Evolutionary conservation across 2,797 vertebrate genomes (phyloP), one percentile per base, ranked within the genome.

Genomic region (Smutsia temminckii): DNA sequence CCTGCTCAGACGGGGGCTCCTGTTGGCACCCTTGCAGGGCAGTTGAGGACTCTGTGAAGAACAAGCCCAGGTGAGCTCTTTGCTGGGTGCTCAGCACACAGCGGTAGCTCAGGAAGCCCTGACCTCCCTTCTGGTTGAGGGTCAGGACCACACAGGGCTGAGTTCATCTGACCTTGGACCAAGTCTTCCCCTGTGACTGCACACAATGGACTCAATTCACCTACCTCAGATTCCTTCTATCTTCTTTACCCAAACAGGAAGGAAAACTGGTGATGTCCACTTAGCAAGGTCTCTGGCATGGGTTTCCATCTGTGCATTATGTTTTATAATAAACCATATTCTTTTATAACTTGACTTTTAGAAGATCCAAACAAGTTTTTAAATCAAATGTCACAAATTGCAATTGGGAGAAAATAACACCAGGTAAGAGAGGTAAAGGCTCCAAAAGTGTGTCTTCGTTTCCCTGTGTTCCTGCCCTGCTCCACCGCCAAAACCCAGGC

Each of bases 241-340:
- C 75, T 63, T 20, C 85, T 72, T n/a, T 71, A 46, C 11, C 18
- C 69, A 95, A 77, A 46, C 46, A 49, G 72, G 63, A 95, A 63
- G 46, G 63, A 18, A 46, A 55, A 42, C 40, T 1, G 4, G 23
- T 18, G 46, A 42, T 29, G 25, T 32, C 40, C 16, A 27, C 17
- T 53, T 34, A 29, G 25, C 29, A 55, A 68, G 34, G 34, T 27
- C 42, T 53, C 27, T 77, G 40, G 7, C 14, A 12, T 10, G 18
- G 17, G 5, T 83, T 53, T 77, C 12, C 17, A 37, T 53, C 69
- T 63, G 25, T 21, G 21, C 23, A 69, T 17, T 42, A 11, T 59
- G 80, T 88, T 55, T 32, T 42, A 17, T 8, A 49, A 74, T 49
- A 51, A 74, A 79, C 13, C 13, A 4, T 59, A 16, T 57, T 51